Percentiles rank a stretch among this genome's conserved stretches.
Evolutionary conservation across 2,113 vertebrate genomes (phyloP).

Genomic region (Oncorhynchus kisutch): DNA sequence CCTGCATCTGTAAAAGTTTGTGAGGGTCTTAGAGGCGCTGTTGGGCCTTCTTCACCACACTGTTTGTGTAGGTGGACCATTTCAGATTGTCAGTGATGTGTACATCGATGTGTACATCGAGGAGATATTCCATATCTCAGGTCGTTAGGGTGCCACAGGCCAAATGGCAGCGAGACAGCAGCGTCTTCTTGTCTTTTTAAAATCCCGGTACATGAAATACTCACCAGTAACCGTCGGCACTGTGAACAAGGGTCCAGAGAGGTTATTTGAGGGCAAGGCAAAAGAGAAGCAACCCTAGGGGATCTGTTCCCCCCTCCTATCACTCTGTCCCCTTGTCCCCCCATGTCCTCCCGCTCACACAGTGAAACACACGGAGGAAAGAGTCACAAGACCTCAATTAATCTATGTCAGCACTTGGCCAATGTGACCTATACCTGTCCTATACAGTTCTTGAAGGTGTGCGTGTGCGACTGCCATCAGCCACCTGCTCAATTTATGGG

Average conservation of each 20-base stretch:
- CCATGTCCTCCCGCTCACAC: too few species aligned
- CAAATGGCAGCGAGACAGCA: neutral
- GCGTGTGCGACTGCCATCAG: slow-evolving; percentile 32
- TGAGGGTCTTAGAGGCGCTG: too few species aligned
- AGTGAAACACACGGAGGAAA: slow-evolving; percentile 25
- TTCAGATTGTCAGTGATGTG: too few species aligned
- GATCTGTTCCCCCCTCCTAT: neutral
- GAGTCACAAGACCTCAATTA: slow-evolving; percentile 54
- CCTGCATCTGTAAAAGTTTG: too few species aligned
- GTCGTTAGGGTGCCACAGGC: slow-evolving; percentile 17
- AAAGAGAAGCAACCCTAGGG: neutral
- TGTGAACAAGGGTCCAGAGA: slow-evolving; percentile 23
- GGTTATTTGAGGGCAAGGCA: slow-evolving; percentile 47
- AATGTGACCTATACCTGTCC: slow-evolving; percentile 62
- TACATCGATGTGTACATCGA: too few species aligned
- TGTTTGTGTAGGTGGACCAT: too few species aligned
- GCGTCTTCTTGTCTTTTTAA: slow-evolving; percentile 24
- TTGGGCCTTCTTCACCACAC: too few species aligned
- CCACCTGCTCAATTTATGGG: slow-evolving; percentile 54
- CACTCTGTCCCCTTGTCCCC: neutral
- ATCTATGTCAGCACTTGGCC: slow-evolving; percentile 58
- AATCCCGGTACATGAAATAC: slow-evolving; percentile 64
- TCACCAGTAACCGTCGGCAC: slow-evolving; percentile 54
- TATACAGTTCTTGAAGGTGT: slow-evolving; percentile 36
- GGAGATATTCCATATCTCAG: neutral